Conservation (phyloP, 2,888 invertebrate species). For the Stenodema calcarata region DNA sequence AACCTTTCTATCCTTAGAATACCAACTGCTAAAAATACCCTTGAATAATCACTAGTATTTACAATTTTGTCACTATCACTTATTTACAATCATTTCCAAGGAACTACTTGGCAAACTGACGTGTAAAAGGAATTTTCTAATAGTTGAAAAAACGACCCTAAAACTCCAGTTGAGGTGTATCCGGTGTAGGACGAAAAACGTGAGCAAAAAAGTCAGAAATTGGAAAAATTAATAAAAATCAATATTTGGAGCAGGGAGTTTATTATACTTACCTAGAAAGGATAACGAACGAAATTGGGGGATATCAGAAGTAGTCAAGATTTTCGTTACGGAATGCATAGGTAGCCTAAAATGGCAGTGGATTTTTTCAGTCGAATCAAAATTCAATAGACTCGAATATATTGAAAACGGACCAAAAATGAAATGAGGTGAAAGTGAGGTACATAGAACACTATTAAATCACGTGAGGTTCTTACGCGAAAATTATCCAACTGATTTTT, state of each 20-base stretch:
- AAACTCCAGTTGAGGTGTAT: conserved; percentile 7
- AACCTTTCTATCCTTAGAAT: background rate
- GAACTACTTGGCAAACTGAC: conserved; percentile 5
- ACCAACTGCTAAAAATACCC: conserved; percentile 27
- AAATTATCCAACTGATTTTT: background rate
- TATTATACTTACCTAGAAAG: background rate
- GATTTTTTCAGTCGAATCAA: conserved; percentile 39
- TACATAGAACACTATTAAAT: background rate
- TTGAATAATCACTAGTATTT: conserved; percentile 12
- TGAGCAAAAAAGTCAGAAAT: background rate
- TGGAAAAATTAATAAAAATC: too few species aligned
- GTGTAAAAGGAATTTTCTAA: background rate
- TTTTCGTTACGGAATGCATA: conserved; percentile 29
- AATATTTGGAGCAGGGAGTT: too few species aligned
- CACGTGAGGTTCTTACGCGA: background rate
- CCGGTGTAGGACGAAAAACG: background rate
- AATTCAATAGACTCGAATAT: background rate
- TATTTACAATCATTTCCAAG: conserved; percentile 29
- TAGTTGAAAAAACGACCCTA: background rate
- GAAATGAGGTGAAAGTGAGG: background rate
- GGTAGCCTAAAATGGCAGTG: conserved; percentile 37
- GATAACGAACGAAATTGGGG: too few species aligned
- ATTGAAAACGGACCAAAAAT: background rate
- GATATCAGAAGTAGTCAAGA: background rate
- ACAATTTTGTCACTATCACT: conserved; percentile 25